Evolutionary conservation across 2,113 vertebrate genomes (phyloP), one percentile per base, ranked within the genome.

Genomic region (Symphodus melops): DNA sequence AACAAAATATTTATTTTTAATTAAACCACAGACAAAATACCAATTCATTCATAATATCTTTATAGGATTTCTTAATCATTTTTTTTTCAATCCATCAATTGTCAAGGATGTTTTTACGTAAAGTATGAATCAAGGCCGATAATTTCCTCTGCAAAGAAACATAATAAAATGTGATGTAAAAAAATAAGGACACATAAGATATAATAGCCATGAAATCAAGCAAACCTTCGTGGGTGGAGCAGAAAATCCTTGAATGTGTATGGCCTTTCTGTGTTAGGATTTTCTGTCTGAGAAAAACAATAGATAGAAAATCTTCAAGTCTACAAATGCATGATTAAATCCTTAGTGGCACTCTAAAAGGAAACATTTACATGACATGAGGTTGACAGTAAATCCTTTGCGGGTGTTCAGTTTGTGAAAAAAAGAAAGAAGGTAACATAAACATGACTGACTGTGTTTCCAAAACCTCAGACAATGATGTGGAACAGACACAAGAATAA

Each of bases 221-320:
- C 95, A 77, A 82, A 98, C 97, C 97, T 99, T 94, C 97, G 95
- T 57, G 98, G 97, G 80, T 98, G 97, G 95, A 99, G 96, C 86
- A 98, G 93, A 92, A 98, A 99, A 93, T 99, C 97, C 93, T 97
- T 99, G 93, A 98, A 99, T 9, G 97, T 98, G 88, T 96, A 99
- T 61, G 97, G 98, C 89, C 98, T 96, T 91, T 98, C 96, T 85
- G 94, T 91, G 81, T 92, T 94, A 83, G 96, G 96, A 92, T 97
- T 96, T 96, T 99, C 98, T 91, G 96, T 99, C 98, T 99, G 94
- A 75, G 95, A 95, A 78, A 78, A 91, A 94, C 80, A 83, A 65
- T 41, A 68, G 57, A 55, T 69, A 79, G 74, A 75, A 77, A 72
- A 60, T 20, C 36, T 67, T 81, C 23, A 54, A 73, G 49, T 56